These are phyloP conservation scores for Xenentodon cancila DNA, from an alignment of 2,797 vertebrate species.

Conservation along the genomic window DNA sequence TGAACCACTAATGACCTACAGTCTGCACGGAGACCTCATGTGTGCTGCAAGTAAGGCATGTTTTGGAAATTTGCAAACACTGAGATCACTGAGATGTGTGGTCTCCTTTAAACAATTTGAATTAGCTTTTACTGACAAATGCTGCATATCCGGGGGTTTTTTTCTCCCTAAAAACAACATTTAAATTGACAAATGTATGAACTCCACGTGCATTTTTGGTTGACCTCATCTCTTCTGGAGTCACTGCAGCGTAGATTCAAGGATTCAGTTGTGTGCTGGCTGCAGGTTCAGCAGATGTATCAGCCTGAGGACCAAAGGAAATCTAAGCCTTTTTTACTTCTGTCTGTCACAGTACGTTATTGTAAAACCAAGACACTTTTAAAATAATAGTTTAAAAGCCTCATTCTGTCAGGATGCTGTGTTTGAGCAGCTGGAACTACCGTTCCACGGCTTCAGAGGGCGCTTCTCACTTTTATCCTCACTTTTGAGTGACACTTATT, in stretches of 20 bases:
- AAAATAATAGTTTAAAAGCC: constrained; percentile 55
- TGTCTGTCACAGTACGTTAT: constrained; percentile 28
- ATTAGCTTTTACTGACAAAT: neutral
- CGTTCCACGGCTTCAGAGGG: constrained; percentile 13
- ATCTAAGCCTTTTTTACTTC: constrained; percentile 49
- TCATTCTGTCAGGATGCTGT: constrained; percentile 56
- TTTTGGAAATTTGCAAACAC: constrained; percentile 8
- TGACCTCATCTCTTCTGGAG: too few relatives aligned
- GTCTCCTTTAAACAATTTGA: constrained; percentile 6
- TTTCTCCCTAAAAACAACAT: neutral
- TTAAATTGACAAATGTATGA: neutral
- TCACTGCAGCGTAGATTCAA: neutral
- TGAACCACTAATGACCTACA: constrained; percentile 97
- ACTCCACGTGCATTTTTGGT: neutral
- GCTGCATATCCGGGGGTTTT: neutral
- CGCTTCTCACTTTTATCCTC: neutral
- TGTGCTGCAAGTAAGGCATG: constrained; percentile 94
- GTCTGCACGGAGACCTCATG: constrained; percentile 92
- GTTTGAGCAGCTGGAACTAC: constrained; percentile 40
- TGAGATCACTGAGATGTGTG: constrained; percentile 1
- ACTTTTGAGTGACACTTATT: constrained; percentile 25
- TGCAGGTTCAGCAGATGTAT: constrained; percentile 17
- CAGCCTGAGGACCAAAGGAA: constrained; percentile 26
- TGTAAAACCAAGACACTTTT: constrained; percentile 54
- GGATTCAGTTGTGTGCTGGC: neutral